Evolutionary conservation across 2,797 vertebrate genomes (phyloP).

Genomic region (Pipistrellus pipistrellus): DNA sequence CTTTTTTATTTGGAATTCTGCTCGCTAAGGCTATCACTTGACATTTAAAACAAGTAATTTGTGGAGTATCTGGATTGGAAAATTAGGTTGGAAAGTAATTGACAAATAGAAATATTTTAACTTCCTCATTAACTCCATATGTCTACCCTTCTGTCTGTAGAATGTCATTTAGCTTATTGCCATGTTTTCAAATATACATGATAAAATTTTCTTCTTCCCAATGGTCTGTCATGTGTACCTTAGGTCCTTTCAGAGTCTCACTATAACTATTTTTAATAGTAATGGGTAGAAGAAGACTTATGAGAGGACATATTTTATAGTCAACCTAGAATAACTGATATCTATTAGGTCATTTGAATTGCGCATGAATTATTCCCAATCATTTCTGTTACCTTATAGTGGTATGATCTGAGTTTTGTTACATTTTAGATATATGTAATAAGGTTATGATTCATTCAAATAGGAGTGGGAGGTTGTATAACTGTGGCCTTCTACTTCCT

Average conservation of each 20-base stretch:
- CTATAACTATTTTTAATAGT: neutral
- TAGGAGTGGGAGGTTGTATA: neutral
- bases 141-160: neutral
- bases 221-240: neutral
- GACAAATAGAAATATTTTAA: conserved; percentile 53
- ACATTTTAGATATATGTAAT: neutral
- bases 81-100: conserved; percentile 52
- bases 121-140: conserved; percentile 16
- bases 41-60: conserved; percentile 43
- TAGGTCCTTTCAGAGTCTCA: neutral
- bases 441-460: conserved; percentile 36
- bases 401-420: conserved; percentile 6
- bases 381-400: conserved; percentile 4
- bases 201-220: conserved; percentile 30
- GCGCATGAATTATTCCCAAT: neutral
- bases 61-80: conserved; percentile 10
- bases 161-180: conserved; percentile 33
- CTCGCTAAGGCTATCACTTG: neutral
- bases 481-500: neutral
- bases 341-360: conserved; percentile 43
- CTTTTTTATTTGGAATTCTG: conserved; percentile 52
- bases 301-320: conserved; percentile 28
- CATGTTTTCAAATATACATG: conserved; percentile 40
- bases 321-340: conserved; percentile 43
- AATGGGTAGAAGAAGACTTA: conserved; percentile 3